Evolutionary conservation across 2,888 invertebrate genomes (phyloP).

Genomic region (Zhuqinia jingwanae): DNA sequence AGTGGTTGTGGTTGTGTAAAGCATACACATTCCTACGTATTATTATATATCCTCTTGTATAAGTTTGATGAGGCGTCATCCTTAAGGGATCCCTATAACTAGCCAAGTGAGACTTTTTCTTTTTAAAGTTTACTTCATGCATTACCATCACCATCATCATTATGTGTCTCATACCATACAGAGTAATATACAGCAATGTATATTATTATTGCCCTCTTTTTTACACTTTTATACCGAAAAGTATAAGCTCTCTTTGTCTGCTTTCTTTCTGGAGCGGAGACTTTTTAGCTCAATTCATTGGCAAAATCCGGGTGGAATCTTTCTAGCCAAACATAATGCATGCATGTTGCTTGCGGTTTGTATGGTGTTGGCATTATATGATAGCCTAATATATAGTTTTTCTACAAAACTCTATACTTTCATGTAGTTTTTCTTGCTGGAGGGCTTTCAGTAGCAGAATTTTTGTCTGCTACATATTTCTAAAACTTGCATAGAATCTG

Average conservation of each 20-base stretch:
- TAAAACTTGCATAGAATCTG: no score
- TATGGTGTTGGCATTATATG: no score
- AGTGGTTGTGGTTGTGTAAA: neutral
- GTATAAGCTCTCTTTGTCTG: neutral
- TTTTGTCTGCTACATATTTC: neutral
- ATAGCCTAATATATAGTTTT: neutral
- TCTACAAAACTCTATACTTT: neutral
- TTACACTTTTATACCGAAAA: neutral
- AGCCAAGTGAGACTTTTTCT: neutral
- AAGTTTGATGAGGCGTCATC: constrained; percentile 11
- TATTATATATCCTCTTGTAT: neutral
- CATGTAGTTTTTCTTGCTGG: constrained; percentile 27
- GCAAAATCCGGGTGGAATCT: constrained; percentile 47
- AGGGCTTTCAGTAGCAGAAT: constrained; percentile 10
- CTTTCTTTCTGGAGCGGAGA: constrained; percentile 17
- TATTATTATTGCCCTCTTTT: neutral
- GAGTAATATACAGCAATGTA: neutral
- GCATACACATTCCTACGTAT: neutral
- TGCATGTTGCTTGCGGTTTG: neutral
- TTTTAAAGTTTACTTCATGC: constrained; percentile 6
- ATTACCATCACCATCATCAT: constrained; percentile 9
- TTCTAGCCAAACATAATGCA: neutral
- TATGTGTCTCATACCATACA: neutral
- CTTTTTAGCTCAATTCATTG: constrained; percentile 50
- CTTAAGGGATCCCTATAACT: neutral